These are phyloP conservation scores for Ceratosolen fusciceps DNA, from an alignment of 1,140 invertebrate genomes.

Conservation along the genomic window DNA sequence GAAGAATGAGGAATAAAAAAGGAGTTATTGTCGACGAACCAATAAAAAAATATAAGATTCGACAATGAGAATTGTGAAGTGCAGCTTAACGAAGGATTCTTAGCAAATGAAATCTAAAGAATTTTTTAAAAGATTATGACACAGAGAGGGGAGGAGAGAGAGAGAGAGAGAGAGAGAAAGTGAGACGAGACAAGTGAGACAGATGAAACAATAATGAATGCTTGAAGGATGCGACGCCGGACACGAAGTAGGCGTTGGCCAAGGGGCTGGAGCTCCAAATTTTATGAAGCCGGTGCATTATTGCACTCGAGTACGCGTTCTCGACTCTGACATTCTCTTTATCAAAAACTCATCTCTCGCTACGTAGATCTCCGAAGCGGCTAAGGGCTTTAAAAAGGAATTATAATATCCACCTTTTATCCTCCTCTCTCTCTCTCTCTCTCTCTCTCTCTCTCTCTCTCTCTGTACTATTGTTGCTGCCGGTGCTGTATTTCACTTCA, in stretches of 20 bases:
- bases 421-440: conserved; percentile 43
- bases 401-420: conserved; percentile 54
- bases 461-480: neutral
- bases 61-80: neutral
- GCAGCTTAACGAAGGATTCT: neutral
- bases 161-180: too few species aligned
- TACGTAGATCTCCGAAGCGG: conserved; percentile 51
- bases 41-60: neutral
- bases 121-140: neutral
- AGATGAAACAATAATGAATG: too few species aligned
- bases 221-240: neutral
- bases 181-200: too few species aligned
- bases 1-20: neutral
- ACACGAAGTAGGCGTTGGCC: conserved; percentile 27
- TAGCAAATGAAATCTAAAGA: neutral
- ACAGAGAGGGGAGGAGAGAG: neutral
- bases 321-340: conserved; percentile 38
- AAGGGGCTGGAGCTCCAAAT: conserved; percentile 53
- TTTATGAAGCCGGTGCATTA: conserved; percentile 56
- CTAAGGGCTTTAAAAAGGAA: conserved; percentile 55
- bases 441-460: neutral
- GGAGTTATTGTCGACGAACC: neutral
- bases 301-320: conserved; percentile 57
- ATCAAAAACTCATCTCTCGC: conserved; percentile 53
- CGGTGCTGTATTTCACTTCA: neutral